Conservation (phyloP, 2,113 vertebrate genomes). For the Neofelis nebulosa region DNA sequence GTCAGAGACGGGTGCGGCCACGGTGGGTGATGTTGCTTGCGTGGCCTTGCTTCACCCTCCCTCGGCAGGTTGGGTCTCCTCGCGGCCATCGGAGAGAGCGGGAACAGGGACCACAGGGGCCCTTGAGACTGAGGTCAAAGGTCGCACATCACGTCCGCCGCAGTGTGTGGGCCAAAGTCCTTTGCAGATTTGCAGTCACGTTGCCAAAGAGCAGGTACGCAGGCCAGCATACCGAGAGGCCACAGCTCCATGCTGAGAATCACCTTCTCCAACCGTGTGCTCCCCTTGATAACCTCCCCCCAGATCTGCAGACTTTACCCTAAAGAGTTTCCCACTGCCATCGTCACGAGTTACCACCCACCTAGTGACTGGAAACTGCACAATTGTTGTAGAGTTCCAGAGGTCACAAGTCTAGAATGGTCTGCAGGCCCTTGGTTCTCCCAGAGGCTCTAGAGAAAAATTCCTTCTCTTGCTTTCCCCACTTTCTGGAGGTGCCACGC, state of each 20-base stretch:
- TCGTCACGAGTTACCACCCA: not conserved
- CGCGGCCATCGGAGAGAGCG: not conserved
- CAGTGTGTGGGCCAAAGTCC: not conserved
- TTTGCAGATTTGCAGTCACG: not conserved
- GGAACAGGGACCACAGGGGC: not conserved
- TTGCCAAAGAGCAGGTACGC: not conserved
- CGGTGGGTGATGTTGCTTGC: not conserved
- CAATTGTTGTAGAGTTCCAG: not conserved
- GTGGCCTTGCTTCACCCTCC: not conserved
- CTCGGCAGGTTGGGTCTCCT: not conserved
- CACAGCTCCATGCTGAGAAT: not conserved
- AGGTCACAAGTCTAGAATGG: not conserved
- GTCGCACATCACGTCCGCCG: fast-evolving
- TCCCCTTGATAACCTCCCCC: not conserved
- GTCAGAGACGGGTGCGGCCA: not conserved
- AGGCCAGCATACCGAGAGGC: not conserved
- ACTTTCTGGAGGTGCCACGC: fast-evolving
- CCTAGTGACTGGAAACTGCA: not conserved
- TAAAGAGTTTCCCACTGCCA: not conserved
- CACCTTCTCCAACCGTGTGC: not conserved
- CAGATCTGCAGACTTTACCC: not conserved
- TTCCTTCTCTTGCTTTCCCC: not conserved
- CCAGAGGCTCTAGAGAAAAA: not conserved
- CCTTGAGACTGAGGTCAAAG: not conserved
- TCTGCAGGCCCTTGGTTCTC: not conserved